Conservation (phyloP, 2,888 invertebrate genomes). For the Diarsia dahlii region DNA sequence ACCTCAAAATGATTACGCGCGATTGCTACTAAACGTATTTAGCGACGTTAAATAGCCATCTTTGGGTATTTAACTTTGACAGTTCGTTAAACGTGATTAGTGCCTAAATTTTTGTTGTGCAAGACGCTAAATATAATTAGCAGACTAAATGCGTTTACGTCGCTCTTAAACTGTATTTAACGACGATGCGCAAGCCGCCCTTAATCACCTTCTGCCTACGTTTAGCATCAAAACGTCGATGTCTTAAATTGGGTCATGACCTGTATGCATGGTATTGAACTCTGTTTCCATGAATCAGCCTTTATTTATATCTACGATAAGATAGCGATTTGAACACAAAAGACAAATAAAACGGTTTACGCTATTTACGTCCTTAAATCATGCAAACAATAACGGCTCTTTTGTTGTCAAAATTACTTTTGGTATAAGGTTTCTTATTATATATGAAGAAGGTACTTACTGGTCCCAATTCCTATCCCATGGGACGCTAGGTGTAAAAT, state of each 20-base stretch:
- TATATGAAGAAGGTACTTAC: conserved; percentile 85
- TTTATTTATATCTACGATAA: background rate
- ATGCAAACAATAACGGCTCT: conserved; percentile 16
- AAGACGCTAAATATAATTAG: too few species aligned
- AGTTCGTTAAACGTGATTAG: too few species aligned
- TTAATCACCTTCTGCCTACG: background rate
- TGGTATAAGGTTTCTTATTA: background rate
- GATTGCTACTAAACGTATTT: too few species aligned
- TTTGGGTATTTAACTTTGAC: too few species aligned
- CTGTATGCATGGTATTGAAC: conserved; percentile 5
- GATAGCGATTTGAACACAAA: conserved; percentile 1
- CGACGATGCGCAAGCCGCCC: too few species aligned
- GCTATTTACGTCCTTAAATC: conserved; percentile 25
- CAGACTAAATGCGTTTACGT: too few species aligned
- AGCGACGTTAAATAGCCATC: too few species aligned
- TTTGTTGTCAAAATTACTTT: background rate
- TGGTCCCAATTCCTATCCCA: conserved; percentile 98
- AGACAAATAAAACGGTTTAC: conserved; percentile 7
- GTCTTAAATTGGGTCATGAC: conserved; percentile 41
- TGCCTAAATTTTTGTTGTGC: too few species aligned
- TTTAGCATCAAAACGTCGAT: conserved; percentile 11
- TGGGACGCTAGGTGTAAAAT: conserved; percentile 91
- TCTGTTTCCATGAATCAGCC: conserved; percentile 8
- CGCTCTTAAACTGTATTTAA: too few species aligned
- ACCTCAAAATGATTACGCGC: too few species aligned